phyloP scores from a whole-genome alignment of 2,888 invertebrate genomes.

The Netelia virgata region DNA sequence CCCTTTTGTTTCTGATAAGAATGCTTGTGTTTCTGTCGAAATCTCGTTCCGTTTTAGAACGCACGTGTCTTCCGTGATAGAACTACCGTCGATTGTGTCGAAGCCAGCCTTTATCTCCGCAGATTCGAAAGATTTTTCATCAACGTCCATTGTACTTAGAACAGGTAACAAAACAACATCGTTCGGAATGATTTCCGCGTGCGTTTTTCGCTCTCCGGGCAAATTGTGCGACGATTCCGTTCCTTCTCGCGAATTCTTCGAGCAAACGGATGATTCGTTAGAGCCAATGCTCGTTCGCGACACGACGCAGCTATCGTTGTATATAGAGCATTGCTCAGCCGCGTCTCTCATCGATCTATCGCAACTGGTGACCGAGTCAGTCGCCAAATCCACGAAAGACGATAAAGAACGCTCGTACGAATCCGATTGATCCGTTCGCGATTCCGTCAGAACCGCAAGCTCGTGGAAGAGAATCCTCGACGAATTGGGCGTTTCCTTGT shows the following conservation, averaged over 20 bases:
- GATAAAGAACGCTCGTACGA: conserved; percentile 34
- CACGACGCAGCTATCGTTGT: conserved; percentile 12
- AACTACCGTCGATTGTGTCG: conserved; percentile 26
- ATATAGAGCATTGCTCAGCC: conserved; percentile 46
- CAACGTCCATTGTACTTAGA: conserved; percentile 10
- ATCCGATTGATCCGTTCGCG: conserved; percentile 16
- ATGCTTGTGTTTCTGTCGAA: conserved; percentile 45
- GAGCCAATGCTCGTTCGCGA: conserved; percentile 31
- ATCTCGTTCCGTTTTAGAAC: conserved; percentile 5
- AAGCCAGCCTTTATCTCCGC: conserved; percentile 39
- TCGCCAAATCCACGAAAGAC: conserved; percentile 39
- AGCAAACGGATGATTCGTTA: neutral
- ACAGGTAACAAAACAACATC: conserved; percentile 37
- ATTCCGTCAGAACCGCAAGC: conserved; percentile 53
- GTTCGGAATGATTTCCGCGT: conserved; percentile 17
- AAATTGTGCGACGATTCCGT: conserved; percentile 16
- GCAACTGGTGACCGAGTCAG: conserved; percentile 44
- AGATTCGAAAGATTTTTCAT: conserved; percentile 17
- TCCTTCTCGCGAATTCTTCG: conserved; percentile 31
- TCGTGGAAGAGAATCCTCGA: conserved; percentile 59
- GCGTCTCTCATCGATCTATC: conserved; percentile 49
- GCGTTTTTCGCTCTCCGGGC: conserved; percentile 44
- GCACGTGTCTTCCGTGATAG: conserved; percentile 48
- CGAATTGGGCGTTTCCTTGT: conserved; percentile 11
- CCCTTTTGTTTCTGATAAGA: conserved; percentile 28